A percentile compares a stretch with the other conserved stretches of the same genome.
phyloP scores from a whole-genome alignment of 2,113 vertebrate genomes.

The Cettia cetti region DNA sequence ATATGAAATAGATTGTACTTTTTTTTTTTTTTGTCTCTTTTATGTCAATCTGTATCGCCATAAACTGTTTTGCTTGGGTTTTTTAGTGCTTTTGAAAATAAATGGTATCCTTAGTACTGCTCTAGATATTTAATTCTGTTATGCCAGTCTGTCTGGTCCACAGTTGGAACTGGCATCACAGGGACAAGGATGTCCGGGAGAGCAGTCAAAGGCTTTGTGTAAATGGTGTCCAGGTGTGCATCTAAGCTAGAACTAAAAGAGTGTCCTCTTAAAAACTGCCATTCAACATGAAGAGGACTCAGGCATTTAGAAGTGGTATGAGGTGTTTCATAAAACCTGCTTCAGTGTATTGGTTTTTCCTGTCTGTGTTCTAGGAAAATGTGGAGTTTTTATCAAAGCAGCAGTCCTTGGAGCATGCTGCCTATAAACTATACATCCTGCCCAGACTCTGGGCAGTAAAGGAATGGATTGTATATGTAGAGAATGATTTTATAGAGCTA shows the following conservation, averaged over 20 bases:
- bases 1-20: slow-evolving; percentile 79
- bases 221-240: neutral
- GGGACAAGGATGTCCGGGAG: neutral
- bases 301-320: neutral
- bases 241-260: neutral
- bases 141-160: neutral
- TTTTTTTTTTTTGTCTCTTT: slow-evolving; percentile 72
- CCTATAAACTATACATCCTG: neutral
- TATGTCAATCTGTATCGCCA: slow-evolving; percentile 75
- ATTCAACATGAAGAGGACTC: neutral
- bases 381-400: neutral
- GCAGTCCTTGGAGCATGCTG: neutral
- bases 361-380: neutral
- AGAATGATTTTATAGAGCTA: neutral
- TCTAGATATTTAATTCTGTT: slow-evolving; percentile 9
- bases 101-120: slow-evolving; percentile 69
- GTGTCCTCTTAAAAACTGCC: neutral
- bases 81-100: slow-evolving; percentile 81
- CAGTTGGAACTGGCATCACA: neutral
- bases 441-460: neutral
- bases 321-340: neutral
- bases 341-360: neutral
- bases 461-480: neutral
- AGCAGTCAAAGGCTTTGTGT: neutral
- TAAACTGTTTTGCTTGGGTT: slow-evolving; percentile 63